A percentile compares a stretch with the other conserved stretches of the same genome.
phyloP scores from a whole-genome alignment of 2,888 invertebrate genomes.

The Caenorhabditis virilis region DNA sequence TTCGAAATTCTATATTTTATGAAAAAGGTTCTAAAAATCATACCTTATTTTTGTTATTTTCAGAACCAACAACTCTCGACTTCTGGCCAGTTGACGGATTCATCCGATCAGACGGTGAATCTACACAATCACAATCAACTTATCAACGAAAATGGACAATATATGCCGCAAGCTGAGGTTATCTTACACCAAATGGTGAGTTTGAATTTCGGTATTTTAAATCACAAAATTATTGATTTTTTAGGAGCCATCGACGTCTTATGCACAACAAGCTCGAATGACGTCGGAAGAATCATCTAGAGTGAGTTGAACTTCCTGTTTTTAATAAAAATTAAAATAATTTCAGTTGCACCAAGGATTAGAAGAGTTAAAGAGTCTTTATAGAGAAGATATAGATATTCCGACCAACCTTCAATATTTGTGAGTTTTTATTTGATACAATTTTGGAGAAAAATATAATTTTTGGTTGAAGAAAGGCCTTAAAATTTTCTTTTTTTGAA shows the following conservation, averaged over 20 bases:
- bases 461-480: not conserved
- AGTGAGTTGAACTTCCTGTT: no score
- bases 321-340: no score
- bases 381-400: slow-evolving; percentile 1
- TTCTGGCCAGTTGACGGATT: slow-evolving; percentile 5
- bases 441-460: not conserved
- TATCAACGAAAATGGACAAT: slow-evolving; percentile 1
- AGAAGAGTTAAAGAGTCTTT: not conserved
- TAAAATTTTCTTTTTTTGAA: no score
- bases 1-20: no score
- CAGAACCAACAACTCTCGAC: slow-evolving; percentile 34
- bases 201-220: no score
- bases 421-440: slow-evolving; percentile 1
- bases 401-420: slow-evolving; percentile 6
- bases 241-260: not conserved
- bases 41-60: no score
- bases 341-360: slow-evolving; percentile 7
- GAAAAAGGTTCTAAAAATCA: no score
- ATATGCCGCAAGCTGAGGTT: not conserved
- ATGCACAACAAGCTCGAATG: slow-evolving; percentile 1
- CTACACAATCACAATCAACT: not conserved
- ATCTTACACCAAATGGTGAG: no score
- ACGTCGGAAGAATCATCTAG: slow-evolving; percentile 8
- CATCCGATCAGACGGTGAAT: not conserved
- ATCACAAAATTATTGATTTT: not conserved